Evolutionary conservation across 2,888 invertebrate species (phyloP).

Genomic region (Masnerella sp.): DNA sequence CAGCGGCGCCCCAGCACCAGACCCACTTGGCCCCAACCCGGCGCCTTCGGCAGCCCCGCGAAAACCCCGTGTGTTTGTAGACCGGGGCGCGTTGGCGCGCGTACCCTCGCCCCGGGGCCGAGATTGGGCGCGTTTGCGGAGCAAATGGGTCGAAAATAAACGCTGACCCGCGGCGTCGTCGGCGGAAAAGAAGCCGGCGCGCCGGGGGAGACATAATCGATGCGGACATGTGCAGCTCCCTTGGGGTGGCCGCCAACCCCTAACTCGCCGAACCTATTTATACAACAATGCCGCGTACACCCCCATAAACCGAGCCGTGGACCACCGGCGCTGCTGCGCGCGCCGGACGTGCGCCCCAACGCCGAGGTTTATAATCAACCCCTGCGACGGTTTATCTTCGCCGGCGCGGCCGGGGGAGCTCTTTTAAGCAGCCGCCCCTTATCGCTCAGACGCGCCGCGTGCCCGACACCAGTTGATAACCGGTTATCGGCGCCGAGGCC

Average conservation of each 20-base stretch:
- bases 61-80: too few species aligned
- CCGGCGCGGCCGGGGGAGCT: slow-evolving; percentile 65
- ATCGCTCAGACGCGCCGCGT: slow-evolving; percentile 60
- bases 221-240: slow-evolving; percentile 78
- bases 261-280: slow-evolving; percentile 78
- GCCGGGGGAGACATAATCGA: slow-evolving; percentile 70
- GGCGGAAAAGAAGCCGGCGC: slow-evolving; percentile 3
- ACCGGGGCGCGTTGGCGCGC: too few species aligned
- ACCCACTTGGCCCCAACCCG: too few species aligned
- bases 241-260: slow-evolving; percentile 76
- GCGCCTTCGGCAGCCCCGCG: too few species aligned
- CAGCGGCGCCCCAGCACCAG: too few species aligned
- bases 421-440: slow-evolving; percentile 76
- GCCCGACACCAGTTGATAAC: slow-evolving; percentile 51
- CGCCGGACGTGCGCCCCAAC: slow-evolving; percentile 45
- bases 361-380: slow-evolving; percentile 73
- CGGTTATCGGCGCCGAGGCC: too few species aligned
- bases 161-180: slow-evolving; percentile 70
- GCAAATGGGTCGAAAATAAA: slow-evolving; percentile 78
- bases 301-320: slow-evolving; percentile 76
- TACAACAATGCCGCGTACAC: slow-evolving; percentile 77
- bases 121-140: slow-evolving; percentile 77
- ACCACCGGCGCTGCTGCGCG: slow-evolving; percentile 66
- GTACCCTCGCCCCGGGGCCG: slow-evolving; percentile 62
- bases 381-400: slow-evolving; percentile 75